Percentiles rank a stretch among this genome's conserved stretches.
These are phyloP conservation scores for Indicator indicator DNA, from an alignment of 2,113 vertebrate genomes.

Conservation along the genomic window DNA sequence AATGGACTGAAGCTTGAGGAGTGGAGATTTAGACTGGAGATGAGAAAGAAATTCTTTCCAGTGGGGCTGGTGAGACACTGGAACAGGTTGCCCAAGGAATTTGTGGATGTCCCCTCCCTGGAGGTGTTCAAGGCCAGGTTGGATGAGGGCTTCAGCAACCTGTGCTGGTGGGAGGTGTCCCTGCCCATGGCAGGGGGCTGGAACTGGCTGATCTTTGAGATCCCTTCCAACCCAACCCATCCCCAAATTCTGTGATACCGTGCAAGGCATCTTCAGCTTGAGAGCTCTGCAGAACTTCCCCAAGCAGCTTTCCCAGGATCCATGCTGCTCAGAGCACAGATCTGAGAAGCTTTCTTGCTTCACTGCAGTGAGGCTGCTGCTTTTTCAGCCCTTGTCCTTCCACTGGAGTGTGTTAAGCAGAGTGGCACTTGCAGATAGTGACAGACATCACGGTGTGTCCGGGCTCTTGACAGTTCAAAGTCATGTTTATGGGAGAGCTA, in stretches of 20 bases:
- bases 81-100: no score
- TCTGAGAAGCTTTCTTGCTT: background rate
- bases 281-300: background rate
- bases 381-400: background rate
- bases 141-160: no score
- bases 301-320: background rate
- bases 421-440: background rate
- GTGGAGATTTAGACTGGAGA: no score
- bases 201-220: no score
- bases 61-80: no score
- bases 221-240: no score
- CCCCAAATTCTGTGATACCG: background rate
- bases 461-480: background rate
- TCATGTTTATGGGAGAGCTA: background rate
- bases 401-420: background rate
- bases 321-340: accelerated
- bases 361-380: background rate
- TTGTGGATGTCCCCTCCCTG: no score
- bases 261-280: background rate
- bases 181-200: no score
- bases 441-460: accelerated
- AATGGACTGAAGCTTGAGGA: no score
- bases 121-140: no score
- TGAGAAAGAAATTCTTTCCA: no score
- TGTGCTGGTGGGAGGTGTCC: no score